These are phyloP conservation scores for Tragelaphus scriptus DNA, from an alignment of 2,113 vertebrate species.

Conservation along the genomic window DNA sequence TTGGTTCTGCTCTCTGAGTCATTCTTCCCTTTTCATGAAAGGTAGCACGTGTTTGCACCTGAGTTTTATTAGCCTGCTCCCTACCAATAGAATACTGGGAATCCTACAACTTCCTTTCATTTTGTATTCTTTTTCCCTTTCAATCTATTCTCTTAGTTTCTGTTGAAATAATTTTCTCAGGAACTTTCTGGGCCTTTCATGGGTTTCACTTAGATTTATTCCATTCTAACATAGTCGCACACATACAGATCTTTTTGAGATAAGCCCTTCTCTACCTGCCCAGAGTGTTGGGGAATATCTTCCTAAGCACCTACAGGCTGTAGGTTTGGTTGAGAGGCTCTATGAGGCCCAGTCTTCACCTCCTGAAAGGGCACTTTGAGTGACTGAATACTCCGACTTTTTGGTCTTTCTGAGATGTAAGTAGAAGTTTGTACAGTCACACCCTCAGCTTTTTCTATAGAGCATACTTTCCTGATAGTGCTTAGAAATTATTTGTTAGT, in stretches of 20 bases:
- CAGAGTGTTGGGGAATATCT: background rate
- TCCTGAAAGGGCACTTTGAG: background rate
- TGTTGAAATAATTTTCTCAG: background rate
- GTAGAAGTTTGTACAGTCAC: background rate
- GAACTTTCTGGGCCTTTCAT: background rate
- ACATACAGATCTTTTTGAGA: background rate
- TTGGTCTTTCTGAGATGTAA: background rate
- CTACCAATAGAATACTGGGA: background rate
- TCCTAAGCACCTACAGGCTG: background rate
- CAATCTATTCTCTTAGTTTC: background rate
- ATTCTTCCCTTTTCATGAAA: background rate
- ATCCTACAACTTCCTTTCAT: background rate
- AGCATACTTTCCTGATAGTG: background rate
- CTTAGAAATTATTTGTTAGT: background rate
- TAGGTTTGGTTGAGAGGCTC: background rate
- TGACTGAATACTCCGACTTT: background rate
- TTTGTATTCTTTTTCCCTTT: background rate
- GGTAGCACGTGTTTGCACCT: background rate
- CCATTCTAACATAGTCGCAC: background rate
- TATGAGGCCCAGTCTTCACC: background rate
- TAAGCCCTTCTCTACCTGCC: background rate
- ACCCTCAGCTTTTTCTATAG: background rate
- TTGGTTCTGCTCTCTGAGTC: background rate
- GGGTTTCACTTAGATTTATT: background rate
- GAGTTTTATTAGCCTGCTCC: background rate